These are phyloP conservation scores for Alouatta palliata DNA, from an alignment of 2,113 vertebrate genomes.

Conservation along the genomic window DNA sequence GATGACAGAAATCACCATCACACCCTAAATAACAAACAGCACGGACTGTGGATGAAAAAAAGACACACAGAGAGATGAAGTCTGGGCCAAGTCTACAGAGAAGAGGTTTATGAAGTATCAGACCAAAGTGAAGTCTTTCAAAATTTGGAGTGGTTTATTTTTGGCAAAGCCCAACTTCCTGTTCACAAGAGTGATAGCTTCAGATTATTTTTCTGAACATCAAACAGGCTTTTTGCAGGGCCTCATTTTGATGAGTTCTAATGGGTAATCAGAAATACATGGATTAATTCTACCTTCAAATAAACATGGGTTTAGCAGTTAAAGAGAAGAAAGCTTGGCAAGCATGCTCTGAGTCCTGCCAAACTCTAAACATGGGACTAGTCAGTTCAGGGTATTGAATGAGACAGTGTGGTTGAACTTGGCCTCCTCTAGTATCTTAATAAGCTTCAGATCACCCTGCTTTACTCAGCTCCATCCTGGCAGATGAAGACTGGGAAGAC, in stretches of 20 bases:
- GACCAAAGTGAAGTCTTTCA: slow-evolving; percentile 48
- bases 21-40: slow-evolving; percentile 50
- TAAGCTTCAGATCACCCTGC: not conserved
- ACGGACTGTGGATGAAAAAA: slow-evolving; percentile 15
- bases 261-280: slow-evolving; percentile 77
- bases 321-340: slow-evolving; percentile 73
- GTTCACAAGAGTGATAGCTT: slow-evolving; percentile 62
- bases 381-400: slow-evolving; percentile 9
- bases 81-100: slow-evolving; percentile 53
- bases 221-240: slow-evolving; percentile 49
- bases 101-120: slow-evolving; percentile 58
- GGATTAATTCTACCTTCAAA: slow-evolving; percentile 76
- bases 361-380: slow-evolving; percentile 62
- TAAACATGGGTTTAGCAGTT: slow-evolving; percentile 76
- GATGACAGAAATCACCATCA: slow-evolving; percentile 53
- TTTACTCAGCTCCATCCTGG: not conserved
- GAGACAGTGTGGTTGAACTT: not conserved
- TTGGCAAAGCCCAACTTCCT: slow-evolving; percentile 67
- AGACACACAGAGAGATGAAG: not conserved
- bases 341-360: slow-evolving; percentile 23
- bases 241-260: slow-evolving; percentile 75
- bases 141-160: slow-evolving; percentile 51
- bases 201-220: slow-evolving; percentile 71
- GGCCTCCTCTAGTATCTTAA: not conserved
- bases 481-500: not conserved